Evolutionary conservation across 2,797 vertebrate species (phyloP), one percentile per base, ranked within the genome.

Genomic region (Karalla daura): DNA sequence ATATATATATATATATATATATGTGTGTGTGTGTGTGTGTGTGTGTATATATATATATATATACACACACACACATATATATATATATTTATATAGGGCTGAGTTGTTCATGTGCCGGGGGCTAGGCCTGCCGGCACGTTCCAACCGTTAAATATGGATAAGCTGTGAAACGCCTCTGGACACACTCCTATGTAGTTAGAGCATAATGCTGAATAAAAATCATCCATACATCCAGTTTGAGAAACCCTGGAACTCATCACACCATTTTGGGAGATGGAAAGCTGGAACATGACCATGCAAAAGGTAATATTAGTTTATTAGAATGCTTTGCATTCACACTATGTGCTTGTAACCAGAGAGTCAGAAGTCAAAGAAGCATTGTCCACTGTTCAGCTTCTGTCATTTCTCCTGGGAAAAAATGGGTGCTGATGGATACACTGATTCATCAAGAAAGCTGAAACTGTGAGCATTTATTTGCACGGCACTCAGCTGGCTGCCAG

Each of bases 71-170:
- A n/a, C n/a, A n/a, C n/a, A n/a, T n/a, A n/a, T n/a, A n/a, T n/a
- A n/a, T n/a, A n/a, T n/a, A n/a, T n/a, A n/a, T n/a, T n/a, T 86
- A 79, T 89, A 67, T 72, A 59, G 72, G 76, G 72, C 67, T 79
- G 78, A 68, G 63, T 61, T 87, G 87, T 86, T 81, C 25, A 24
- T 75, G 81, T 49, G 84, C 90, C 87, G 15, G 73, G 70, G 87
- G 88, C 88, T 64, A 86, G 81, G 77, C 71, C 80, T 86, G 82
- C 81, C 87, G 83, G 63, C 41, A 75, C 71, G 85, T 89, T 90
- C 74, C 78, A 83, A 68, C 56, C 62, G 86, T 91, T 89, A 88
- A 91, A 92, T 91, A 91, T 92, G 87, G 86, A 91, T 92, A 87
- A 88, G 86, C 77, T 78, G 72, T 83, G 87, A 89, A 88, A 83